These are phyloP conservation scores for Noctilio leporinus DNA, from an alignment of 2,113 vertebrate species.

Conservation along the genomic window DNA sequence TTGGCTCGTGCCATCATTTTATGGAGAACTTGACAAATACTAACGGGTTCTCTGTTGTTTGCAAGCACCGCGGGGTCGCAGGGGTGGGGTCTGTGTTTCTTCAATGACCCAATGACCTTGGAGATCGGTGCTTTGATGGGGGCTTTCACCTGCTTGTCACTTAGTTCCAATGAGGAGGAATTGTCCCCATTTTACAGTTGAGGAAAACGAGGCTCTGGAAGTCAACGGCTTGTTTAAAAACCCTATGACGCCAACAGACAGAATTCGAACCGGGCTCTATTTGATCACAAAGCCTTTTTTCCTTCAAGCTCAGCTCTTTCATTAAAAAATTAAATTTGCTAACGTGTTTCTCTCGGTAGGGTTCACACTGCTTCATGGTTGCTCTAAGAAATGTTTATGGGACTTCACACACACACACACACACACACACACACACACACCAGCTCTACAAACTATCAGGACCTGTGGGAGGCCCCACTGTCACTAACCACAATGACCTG, in stretches of 20 bases:
- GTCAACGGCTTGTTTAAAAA: background rate
- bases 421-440: too few relatives aligned
- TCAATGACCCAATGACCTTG: too few relatives aligned
- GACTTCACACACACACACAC: too few relatives aligned
- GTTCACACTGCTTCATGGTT: background rate
- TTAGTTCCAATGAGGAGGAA: background rate
- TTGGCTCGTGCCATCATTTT: background rate
- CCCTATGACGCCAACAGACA: background rate
- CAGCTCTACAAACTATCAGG: background rate
- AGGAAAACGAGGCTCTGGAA: background rate
- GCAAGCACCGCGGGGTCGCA: background rate
- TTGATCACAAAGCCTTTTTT: background rate
- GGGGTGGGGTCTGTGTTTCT: background rate
- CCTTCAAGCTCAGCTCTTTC: background rate
- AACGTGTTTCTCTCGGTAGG: background rate
- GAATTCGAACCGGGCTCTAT: background rate
- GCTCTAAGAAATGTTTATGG: background rate
- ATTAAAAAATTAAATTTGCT: background rate
- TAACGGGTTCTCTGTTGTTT: accelerated
- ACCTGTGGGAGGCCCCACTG: background rate
- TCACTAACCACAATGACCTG: accelerated
- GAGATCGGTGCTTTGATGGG: background rate
- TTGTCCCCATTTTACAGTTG: background rate
- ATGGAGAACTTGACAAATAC: background rate
- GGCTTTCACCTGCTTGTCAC: background rate